Conservation (phyloP, 2,113 vertebrate genomes). For the Hyperopisus bebe region DNA sequence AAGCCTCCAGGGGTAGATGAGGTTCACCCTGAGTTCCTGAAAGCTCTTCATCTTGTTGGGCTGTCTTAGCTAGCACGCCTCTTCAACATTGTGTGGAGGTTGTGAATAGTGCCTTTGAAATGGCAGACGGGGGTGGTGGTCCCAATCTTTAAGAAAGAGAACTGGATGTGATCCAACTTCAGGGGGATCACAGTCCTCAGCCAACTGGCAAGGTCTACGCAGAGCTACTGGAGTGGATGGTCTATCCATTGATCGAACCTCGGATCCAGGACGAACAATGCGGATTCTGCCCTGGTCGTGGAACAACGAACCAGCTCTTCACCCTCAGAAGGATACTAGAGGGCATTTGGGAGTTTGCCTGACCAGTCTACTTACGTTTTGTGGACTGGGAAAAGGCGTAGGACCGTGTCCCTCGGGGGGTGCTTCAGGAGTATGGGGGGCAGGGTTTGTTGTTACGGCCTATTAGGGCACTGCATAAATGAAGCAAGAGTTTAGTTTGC, state of each 20-base stretch:
- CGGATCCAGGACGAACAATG: neutral
- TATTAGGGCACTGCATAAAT: neutral
- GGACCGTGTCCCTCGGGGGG: neutral
- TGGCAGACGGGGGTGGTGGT: neutral
- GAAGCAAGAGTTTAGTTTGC: neutral
- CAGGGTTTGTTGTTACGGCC: neutral
- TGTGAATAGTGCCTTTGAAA: neutral
- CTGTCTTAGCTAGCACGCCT: neutral
- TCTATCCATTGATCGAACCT: neutral
- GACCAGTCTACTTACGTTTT: neutral
- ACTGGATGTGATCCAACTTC: neutral
- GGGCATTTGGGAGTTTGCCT: neutral
- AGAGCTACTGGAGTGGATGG: neutral
- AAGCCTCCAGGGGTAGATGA: neutral
- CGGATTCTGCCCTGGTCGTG: neutral
- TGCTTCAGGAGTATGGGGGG: neutral
- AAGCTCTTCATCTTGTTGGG: neutral
- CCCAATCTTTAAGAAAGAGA: neutral
- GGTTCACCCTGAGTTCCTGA: neutral
- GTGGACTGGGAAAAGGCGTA: neutral
- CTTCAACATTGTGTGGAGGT: neutral
- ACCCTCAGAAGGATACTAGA: neutral
- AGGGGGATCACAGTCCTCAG: neutral
- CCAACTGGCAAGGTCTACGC: neutral
- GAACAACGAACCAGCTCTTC: neutral